Conservation (phyloP, 1,140 invertebrate species). For the Heliconius hewitsoni region DNA sequence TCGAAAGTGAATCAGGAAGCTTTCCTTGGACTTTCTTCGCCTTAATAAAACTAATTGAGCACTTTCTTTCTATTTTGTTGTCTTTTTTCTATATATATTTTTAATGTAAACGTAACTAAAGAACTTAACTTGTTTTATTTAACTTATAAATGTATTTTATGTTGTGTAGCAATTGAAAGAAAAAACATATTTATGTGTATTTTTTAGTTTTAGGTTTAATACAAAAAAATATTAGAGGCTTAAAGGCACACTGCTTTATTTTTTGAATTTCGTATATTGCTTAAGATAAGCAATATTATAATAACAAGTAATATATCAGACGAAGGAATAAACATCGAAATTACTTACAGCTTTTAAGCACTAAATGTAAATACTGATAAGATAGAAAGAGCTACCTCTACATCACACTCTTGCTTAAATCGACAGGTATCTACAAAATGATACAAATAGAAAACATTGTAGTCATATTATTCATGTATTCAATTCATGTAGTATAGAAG, state of each 20-base stretch:
- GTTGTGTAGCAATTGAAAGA: no score
- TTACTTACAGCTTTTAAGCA: no score
- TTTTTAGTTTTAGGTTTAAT: no score
- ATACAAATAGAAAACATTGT: slow-evolving; percentile 10
- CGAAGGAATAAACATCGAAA: no score
- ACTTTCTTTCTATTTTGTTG: not conserved
- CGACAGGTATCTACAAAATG: not conserved
- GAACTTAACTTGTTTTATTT: not conserved
- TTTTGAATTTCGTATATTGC: no score
- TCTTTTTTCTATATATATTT: not conserved
- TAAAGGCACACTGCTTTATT: no score
- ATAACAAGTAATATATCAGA: no score
- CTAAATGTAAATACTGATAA: no score
- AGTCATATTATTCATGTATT: slow-evolving; percentile 5
- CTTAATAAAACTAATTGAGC: slow-evolving; percentile 8
- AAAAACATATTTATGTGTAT: no score
- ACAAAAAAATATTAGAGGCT: no score
- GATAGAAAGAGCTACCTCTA: not conserved
- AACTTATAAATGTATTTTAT: not conserved
- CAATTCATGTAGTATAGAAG: slow-evolving; percentile 8
- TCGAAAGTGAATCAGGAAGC: slow-evolving; percentile 35
- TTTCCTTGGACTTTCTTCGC: slow-evolving; percentile 30
- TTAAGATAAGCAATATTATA: no score
- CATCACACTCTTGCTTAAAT: not conserved
- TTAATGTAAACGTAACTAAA: not conserved